phyloP scores from a whole-genome alignment of 2,797 vertebrate genomes.

The Oreortyx pictus region DNA sequence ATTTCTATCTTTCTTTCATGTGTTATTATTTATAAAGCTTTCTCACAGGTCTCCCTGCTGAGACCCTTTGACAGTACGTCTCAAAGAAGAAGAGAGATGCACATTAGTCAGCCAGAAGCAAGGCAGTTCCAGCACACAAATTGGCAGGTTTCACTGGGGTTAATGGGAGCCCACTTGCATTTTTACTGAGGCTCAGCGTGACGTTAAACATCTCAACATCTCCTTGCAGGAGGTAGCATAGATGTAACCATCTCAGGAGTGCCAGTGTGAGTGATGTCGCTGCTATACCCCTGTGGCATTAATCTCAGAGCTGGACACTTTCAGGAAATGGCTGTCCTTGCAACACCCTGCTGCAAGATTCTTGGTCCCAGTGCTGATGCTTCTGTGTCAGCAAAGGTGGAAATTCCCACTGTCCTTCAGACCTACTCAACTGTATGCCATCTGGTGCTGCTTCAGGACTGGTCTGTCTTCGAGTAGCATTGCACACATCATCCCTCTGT shows the following conservation, averaged over 20 bases:
- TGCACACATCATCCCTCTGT: neutral
- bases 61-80: neutral
- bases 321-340: neutral
- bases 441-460: neutral
- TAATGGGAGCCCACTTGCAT: neutral
- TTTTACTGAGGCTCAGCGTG: neutral
- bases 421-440: neutral
- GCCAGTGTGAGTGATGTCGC: neutral
- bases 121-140: neutral
- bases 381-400: neutral
- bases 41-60: constrained; percentile 38
- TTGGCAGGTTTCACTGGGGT: neutral
- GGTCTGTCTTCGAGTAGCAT: neutral
- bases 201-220: neutral
- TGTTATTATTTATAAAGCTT: constrained; percentile 44
- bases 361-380: neutral
- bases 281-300: no score
- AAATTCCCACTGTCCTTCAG: neutral
- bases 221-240: neutral
- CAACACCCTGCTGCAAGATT: neutral
- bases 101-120: neutral
- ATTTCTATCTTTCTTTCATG: constrained; percentile 48
- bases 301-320: neutral
- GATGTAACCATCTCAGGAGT: neutral
- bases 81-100: neutral